A percentile compares a stretch with the other conserved stretches of the same genome.
Evolutionary conservation across 2,888 invertebrate species (phyloP).

Genomic region (Drosophila bunnanda): DNA sequence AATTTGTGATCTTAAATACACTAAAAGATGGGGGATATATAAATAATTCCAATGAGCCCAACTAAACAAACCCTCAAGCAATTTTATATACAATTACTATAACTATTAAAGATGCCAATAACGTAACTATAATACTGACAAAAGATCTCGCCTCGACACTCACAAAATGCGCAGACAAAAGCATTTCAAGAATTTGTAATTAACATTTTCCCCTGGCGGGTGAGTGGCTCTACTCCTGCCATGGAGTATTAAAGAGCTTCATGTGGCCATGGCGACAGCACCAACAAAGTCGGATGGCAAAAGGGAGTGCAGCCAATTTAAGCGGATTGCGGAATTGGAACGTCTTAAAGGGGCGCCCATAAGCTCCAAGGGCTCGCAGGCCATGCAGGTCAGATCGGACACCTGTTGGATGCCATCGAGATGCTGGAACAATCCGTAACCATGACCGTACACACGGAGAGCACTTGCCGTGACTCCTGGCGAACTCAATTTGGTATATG

Average conservation of each 20-base stretch:
- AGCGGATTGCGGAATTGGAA: constrained; percentile 56
- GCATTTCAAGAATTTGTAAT: constrained; percentile 72
- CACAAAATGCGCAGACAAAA: constrained; percentile 47
- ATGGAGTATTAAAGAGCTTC: constrained; percentile 15
- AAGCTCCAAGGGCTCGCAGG: constrained; percentile 23
- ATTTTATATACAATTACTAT: too few species aligned
- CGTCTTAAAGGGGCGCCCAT: constrained; percentile 42
- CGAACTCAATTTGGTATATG: constrained; percentile 21
- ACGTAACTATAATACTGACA: neutral
- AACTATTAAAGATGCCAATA: neutral
- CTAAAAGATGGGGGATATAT: too few species aligned
- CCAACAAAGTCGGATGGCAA: constrained; percentile 2
- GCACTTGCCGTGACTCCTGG: constrained; percentile 19
- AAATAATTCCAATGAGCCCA: too few species aligned
- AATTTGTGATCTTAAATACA: too few species aligned
- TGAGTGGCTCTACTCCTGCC: neutral
- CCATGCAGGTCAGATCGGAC: constrained; percentile 23
- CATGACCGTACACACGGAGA: constrained; percentile 13
- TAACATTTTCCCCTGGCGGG: constrained; percentile 59
- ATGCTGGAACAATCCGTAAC: constrained; percentile 9
- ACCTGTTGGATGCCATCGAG: constrained; percentile 38
- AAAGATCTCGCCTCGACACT: constrained; percentile 31
- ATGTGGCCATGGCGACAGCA: constrained; percentile 39
- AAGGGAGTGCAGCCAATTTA: constrained; percentile 64
- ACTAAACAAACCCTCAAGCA: too few species aligned